phyloP scores from a whole-genome alignment of 2,888 invertebrate species.

The Stramonita haemastoma region DNA sequence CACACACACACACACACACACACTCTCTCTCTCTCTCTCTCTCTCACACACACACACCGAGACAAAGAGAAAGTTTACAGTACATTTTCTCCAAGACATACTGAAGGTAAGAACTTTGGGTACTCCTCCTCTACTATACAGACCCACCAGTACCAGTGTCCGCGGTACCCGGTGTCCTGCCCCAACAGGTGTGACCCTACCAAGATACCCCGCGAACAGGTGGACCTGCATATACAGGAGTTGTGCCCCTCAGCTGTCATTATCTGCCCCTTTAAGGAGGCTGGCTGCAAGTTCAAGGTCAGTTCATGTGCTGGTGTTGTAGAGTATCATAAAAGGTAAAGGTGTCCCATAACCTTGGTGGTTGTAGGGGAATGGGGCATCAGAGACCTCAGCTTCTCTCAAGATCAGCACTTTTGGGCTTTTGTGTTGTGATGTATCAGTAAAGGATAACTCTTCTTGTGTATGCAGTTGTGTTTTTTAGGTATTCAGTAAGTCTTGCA shows the following conservation, averaged over 20 bases:
- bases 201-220: constrained; percentile 89
- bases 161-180: constrained; percentile 90
- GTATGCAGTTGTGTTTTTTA: too few species aligned
- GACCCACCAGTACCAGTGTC: constrained; percentile 90
- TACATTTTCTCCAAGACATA: too few species aligned
- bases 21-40: background rate
- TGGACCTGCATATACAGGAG: constrained; percentile 91
- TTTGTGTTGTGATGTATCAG: too few species aligned
- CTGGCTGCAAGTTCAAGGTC: constrained; percentile 94
- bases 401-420: too few species aligned
- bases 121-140: constrained; percentile 72
- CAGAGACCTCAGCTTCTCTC: too few species aligned
- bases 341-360: too few species aligned
- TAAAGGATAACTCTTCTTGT: too few species aligned
- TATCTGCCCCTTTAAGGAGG: constrained; percentile 90
- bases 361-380: too few species aligned
- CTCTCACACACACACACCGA: background rate
- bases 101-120: too few species aligned
- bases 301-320: background rate
- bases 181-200: constrained; percentile 90
- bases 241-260: constrained; percentile 89
- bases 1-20: background rate
- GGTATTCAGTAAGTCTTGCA: too few species aligned
- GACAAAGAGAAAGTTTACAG: too few species aligned
- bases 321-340: too few species aligned